Evolutionary conservation across 1,140 invertebrate species (phyloP), one percentile per base, ranked within the genome.

Genomic region (Zaprionus gabonicus): DNA sequence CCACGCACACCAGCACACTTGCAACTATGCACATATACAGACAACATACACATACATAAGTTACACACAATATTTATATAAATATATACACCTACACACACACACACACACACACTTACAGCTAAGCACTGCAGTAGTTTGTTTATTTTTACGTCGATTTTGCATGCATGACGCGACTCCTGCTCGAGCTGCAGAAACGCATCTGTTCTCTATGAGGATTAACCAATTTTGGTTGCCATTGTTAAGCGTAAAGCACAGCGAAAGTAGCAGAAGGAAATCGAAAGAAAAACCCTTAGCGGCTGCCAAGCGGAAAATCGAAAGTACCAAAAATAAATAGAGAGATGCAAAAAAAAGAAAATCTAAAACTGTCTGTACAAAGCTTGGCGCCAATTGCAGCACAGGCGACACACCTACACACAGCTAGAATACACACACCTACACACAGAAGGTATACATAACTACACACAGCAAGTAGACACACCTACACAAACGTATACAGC

Each of bases 121-220:
- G 41, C n/a, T 17, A 46, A 41, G 5, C 38, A 15, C n/a, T 20
- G n/a, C 41, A 6, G 17, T 17, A 46, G 41, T 46, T 71, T 78
- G 64, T 76, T 81, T 75, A 72, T 69, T 51, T 85, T 63, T 25
- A 51, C 68, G 68, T 78, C 68, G 28, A 73, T 72, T 67, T 71
- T 72, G 75, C 53, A 60, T 78, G 74, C 68, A 66, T 78, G 71
- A 78, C 20, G 13, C 1, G 46, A 25, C 46, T 51, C 23, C 23
- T 51, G 10, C 46, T 51, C 10, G 20, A 51, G 44, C 0, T 20
- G 44, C 44, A 49, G 31, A 6, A n/a, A 51, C 46, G 46, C 46
- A 51, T 51, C 46, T 51, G 20, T 51, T 51, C 20, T 23, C 15
- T 53, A 34, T 51, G 25, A 27, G 51, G 20, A 58, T 67, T 75